Evolutionary conservation across 1,140 invertebrate species (phyloP).

Genomic region (Musca domestica): DNA sequence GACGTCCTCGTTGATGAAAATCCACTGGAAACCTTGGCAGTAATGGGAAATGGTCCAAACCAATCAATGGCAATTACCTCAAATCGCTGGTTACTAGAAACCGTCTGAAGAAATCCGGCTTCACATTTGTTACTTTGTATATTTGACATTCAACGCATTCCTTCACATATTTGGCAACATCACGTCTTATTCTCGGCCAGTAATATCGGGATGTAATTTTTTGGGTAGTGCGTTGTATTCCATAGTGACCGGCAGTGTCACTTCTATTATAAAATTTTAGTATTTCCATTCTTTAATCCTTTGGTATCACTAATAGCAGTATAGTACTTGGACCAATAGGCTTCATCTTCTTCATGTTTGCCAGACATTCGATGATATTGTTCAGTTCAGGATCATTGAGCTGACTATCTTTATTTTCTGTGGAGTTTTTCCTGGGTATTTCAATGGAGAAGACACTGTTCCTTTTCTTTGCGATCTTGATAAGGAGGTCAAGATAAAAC

Average conservation of each 20-base stretch:
- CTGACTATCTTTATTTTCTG: slow-evolving; percentile 30
- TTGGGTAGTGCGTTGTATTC: slow-evolving; percentile 32
- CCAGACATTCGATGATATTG: slow-evolving; percentile 31
- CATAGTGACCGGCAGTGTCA: slow-evolving; percentile 33
- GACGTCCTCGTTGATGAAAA: neutral
- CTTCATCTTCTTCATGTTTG: neutral
- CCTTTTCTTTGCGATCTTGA: no score
- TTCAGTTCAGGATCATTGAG: slow-evolving; percentile 39
- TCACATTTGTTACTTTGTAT: slow-evolving; percentile 33
- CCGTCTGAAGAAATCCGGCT: slow-evolving; percentile 33
- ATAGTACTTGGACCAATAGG: slow-evolving; percentile 28
- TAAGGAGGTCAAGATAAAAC: no score
- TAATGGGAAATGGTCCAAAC: neutral
- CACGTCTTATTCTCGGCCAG: slow-evolving; percentile 38
- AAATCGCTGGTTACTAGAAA: slow-evolving; percentile 28
- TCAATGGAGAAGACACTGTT: no score
- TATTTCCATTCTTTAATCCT: slow-evolving; percentile 14
- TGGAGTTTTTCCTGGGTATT: slow-evolving; percentile 38
- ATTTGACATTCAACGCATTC: slow-evolving; percentile 35
- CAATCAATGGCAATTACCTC: slow-evolving; percentile 29
- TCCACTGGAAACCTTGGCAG: neutral
- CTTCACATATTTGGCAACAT: slow-evolving; percentile 25
- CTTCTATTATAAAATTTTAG: slow-evolving; percentile 36
- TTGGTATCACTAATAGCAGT: slow-evolving; percentile 24
- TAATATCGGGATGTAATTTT: slow-evolving; percentile 35